Conservation (phyloP, 2,888 invertebrate genomes). For the Encarsia formosa region DNA sequence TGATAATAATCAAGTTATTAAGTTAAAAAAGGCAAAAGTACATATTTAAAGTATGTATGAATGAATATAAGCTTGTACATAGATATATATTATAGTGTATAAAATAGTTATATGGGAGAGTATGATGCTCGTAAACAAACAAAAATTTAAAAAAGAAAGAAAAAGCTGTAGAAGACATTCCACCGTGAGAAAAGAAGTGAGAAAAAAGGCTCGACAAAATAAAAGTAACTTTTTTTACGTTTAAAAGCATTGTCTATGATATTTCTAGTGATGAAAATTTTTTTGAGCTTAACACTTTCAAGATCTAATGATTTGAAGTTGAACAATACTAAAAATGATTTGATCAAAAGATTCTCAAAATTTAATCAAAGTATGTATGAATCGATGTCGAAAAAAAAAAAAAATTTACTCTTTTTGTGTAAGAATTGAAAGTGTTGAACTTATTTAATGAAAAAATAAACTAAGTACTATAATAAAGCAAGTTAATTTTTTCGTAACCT, state of each 20-base stretch:
- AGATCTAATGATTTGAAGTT: too few relatives aligned
- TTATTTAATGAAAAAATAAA: slow-evolving; percentile 20
- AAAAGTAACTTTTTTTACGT: slow-evolving; percentile 11
- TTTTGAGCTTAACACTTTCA: too few relatives aligned
- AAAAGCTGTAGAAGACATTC: slow-evolving; percentile 34
- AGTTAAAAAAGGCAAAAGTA: slow-evolving; percentile 19
- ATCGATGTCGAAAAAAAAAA: too few relatives aligned
- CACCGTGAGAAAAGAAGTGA: slow-evolving; percentile 25
- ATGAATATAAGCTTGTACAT: slow-evolving; percentile 19
- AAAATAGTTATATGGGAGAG: background rate
- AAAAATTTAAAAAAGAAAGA: slow-evolving; percentile 27
- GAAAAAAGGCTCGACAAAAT: slow-evolving; percentile 12
- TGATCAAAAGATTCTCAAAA: too few relatives aligned
- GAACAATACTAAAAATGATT: too few relatives aligned
- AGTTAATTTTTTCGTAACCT: slow-evolving; percentile 12
- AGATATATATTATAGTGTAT: slow-evolving; percentile 24
- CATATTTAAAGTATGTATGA: slow-evolving; percentile 22
- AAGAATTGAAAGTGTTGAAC: too few relatives aligned
- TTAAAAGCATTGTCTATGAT: slow-evolving; percentile 7
- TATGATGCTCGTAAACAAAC: slow-evolving; percentile 30
- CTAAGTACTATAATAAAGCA: slow-evolving; percentile 18
- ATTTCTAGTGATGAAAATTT: too few relatives aligned
- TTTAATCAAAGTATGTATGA: too few relatives aligned
- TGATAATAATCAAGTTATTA: slow-evolving; percentile 4
- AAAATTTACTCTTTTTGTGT: too few relatives aligned